These are phyloP conservation scores for Cynopterus brachyotis DNA, from an alignment of 2,113 vertebrate genomes.

Conservation along the genomic window DNA sequence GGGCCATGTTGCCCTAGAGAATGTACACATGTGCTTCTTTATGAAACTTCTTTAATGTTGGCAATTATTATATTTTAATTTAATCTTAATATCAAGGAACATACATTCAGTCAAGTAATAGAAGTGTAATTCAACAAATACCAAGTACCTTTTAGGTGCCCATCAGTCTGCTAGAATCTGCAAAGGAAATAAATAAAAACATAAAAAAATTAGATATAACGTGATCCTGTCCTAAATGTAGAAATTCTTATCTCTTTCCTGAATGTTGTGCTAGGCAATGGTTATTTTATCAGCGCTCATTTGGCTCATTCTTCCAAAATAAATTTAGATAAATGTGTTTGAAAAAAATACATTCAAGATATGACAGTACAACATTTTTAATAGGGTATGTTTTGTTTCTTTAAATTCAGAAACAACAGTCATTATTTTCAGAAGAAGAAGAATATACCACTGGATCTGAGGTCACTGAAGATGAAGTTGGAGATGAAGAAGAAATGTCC, in stretches of 20 bases:
- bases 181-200: background rate
- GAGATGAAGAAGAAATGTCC: conserved; percentile 95
- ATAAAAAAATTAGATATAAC: background rate
- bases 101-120: background rate
- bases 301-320: conserved; percentile 31
- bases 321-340: background rate
- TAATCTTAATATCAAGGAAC: background rate
- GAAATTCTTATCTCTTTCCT: background rate
- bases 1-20: background rate
- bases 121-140: background rate
- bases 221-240: background rate
- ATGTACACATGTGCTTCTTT: background rate
- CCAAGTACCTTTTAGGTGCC: background rate
- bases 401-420: conserved; percentile 90
- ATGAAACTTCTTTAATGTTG: background rate
- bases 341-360: background rate
- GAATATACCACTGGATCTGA: conserved; percentile 98
- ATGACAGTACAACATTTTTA: background rate
- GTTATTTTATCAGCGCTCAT: conserved; percentile 9
- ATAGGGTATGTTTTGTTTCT: background rate
- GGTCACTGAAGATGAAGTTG: conserved; percentile 98
- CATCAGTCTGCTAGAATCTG: background rate
- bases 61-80: background rate
- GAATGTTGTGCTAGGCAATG: background rate
- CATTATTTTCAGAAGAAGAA: conserved; percentile 95